These are phyloP conservation scores for Sebastes wilsoni DNA, from an alignment of 2,797 vertebrate species.

Conservation along the genomic window DNA sequence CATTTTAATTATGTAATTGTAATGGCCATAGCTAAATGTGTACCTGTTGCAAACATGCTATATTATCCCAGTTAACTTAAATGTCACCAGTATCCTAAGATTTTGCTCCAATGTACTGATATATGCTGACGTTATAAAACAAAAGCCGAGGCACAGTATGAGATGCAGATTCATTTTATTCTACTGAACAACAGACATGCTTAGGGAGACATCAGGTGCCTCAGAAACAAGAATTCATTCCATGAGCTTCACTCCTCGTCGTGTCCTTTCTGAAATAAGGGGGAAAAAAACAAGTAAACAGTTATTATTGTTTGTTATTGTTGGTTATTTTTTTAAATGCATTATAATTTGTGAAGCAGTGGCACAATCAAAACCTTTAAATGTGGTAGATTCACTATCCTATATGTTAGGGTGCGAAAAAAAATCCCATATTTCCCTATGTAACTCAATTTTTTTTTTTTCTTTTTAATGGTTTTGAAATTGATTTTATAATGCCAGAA, in stretches of 20 bases:
- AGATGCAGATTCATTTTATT: slow-evolving; percentile 69
- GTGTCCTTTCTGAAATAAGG: slow-evolving; percentile 64
- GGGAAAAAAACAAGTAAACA: background rate
- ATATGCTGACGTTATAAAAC: background rate
- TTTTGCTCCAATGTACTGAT: background rate
- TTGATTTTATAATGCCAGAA: too few species aligned
- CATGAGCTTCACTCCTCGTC: slow-evolving; percentile 58
- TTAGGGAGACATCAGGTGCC: slow-evolving; percentile 60
- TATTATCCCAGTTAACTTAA: background rate
- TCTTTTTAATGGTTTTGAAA: too few species aligned
- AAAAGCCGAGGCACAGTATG: slow-evolving; percentile 8
- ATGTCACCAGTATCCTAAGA: background rate
- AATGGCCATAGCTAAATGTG: background rate
- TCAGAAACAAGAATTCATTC: slow-evolving; percentile 29
- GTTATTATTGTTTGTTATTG: too few species aligned
- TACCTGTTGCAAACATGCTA: background rate
- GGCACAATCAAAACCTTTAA: background rate
- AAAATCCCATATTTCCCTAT: too few species aligned
- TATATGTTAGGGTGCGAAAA: background rate
- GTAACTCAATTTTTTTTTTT: too few species aligned
- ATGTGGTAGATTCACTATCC: background rate
- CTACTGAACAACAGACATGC: slow-evolving; percentile 59
- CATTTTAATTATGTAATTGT: background rate
- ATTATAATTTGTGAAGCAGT: background rate
- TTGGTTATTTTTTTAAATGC: too few species aligned